Base-by-base conservation (phyloP, 2,113 vertebrate species). In the Chrysemys picta region DNA sequence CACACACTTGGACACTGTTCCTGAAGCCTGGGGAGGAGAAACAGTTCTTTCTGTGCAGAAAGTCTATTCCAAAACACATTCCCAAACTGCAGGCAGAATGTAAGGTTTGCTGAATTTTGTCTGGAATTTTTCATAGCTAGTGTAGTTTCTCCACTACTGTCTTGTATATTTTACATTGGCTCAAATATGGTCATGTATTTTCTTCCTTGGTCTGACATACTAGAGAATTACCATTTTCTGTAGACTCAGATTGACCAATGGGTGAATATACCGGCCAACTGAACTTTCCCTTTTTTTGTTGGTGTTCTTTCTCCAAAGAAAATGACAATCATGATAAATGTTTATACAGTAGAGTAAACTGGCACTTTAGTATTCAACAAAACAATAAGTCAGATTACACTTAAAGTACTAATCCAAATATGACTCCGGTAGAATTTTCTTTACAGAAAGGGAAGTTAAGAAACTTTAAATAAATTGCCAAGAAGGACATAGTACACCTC, bases 41-140 rank as follows among this genome's bases (percentile, higher is more conserved):
- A 16, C 2, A 35, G 89, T 10, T 14, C 0, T 0, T 25, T 29
- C 6, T 10, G 69, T 89, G 88, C 57, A 47, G 8, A 80, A 45
- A 13, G 13, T 85, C 42, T 42, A 47, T 5, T 52, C 31, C 27
- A 52, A 80, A 50, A 80, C 5, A n/a, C 5, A 38, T 3, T 9
- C 3, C 27, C 69, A 75, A 69, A 82, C 8, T 72, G 16, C 19
- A 72, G 65, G 7, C 19, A 38, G 19, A 72, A 72, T 72, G n/a
- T 19, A 72, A 72, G 19, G n/a, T 72, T 38, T 38, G 65, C n/a
- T 72, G n/a, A 69, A 72, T 21, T 38, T 72, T 38, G 65, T 72
- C 19, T 72, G 65, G n/a, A 72, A 72, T 72, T 38, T 9, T 72
- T 19, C 65, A 21, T 9, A 21, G 65, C 8, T n/a, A 29, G 62